A percentile compares a stretch with the other conserved stretches of the same genome.
These are phyloP conservation scores for Ciconia maguari DNA, from an alignment of 2,113 vertebrate species.

Conservation along the genomic window DNA sequence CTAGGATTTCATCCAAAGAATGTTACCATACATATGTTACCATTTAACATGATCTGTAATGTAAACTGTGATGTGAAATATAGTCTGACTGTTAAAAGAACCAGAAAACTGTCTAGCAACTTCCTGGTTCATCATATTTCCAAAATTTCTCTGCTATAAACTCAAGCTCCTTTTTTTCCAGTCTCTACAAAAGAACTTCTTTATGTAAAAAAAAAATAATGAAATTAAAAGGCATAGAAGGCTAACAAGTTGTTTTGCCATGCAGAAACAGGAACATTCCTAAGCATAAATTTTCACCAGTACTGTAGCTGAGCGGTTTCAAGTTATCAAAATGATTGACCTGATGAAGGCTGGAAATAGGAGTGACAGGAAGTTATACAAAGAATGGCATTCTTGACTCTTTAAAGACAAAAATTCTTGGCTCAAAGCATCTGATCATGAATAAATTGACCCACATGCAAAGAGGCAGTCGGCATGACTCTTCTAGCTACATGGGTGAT, in stretches of 20 bases:
- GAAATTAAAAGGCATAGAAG: neutral
- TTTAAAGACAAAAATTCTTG: neutral
- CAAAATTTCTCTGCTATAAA: neutral
- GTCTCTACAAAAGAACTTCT: neutral
- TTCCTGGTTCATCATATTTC: neutral
- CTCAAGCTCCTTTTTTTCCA: neutral
- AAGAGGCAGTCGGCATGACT: neutral
- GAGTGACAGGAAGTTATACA: neutral
- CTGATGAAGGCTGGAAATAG: neutral
- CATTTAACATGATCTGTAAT: constrained; percentile 4
- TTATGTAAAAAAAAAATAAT: too few species aligned
- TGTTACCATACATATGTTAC: neutral
- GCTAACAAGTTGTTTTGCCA: neutral
- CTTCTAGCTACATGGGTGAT: neutral
- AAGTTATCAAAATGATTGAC: neutral
- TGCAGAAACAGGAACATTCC: neutral
- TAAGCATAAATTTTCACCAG: neutral
- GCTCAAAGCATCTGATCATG: neutral
- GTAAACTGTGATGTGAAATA: constrained; percentile 38
- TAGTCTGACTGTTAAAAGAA: neutral
- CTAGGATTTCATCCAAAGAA: constrained; percentile 5
- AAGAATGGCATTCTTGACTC: neutral
- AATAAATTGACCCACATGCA: neutral
- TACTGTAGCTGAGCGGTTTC: neutral
- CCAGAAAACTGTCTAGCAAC: neutral